Evolutionary conservation across 2,888 invertebrate species (phyloP).

Genomic region (Himalopsyche japonica): DNA sequence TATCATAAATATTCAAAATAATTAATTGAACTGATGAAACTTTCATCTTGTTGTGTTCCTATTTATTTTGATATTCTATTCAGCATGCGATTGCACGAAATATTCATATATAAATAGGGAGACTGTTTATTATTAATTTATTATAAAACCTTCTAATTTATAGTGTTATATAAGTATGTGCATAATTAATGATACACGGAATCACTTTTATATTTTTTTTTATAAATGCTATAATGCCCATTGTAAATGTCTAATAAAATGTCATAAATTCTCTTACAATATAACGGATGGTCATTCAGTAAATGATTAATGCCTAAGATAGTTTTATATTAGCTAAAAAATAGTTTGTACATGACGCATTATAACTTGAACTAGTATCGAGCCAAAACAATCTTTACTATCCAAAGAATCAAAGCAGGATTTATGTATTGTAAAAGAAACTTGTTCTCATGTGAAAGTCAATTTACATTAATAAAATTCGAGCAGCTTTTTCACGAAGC

Average conservation of each 20-base stretch:
- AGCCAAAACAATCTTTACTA: slow-evolving; percentile 14
- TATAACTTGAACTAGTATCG: not conserved
- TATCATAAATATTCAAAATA: no score
- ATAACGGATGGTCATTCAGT: not conserved
- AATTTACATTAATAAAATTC: slow-evolving; percentile 31
- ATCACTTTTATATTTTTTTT: not conserved
- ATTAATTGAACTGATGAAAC: no score
- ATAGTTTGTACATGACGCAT: not conserved
- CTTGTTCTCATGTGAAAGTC: slow-evolving; percentile 36
- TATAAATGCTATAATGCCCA: not conserved
- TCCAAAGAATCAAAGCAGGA: not conserved
- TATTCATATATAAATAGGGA: no score
- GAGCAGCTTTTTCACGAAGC: not conserved
- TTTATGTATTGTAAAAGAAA: slow-evolving; percentile 10
- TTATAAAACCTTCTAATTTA: no score
- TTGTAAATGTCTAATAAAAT: not conserved
- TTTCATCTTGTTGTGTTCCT: no score
- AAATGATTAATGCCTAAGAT: not conserved
- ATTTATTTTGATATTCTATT: no score
- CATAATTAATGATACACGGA: no score
- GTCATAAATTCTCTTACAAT: not conserved
- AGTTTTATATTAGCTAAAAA: not conserved
- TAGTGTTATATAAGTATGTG: no score
- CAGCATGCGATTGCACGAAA: no score
- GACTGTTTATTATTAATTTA: no score